A percentile compares a stretch with the other conserved stretches of the same genome.
phyloP scores from a whole-genome alignment of 2,797 vertebrate species.

The Micromesistius poutassou region DNA sequence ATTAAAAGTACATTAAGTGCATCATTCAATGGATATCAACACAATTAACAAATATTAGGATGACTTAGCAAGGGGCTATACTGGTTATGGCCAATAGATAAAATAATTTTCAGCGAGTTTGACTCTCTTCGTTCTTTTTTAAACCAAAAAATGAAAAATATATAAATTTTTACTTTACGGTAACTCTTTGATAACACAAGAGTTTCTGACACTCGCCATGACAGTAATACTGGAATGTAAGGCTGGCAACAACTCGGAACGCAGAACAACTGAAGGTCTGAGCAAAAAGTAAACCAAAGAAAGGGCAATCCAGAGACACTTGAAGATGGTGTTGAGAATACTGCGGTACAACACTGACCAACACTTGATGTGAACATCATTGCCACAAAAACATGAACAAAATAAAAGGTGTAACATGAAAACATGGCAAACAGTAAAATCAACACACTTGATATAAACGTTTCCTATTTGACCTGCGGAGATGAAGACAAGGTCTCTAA shows the following conservation, averaged over 20 bases:
- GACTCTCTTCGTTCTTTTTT: background rate
- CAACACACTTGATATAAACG: conserved; percentile 48
- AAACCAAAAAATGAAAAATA: background rate
- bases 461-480: conserved; percentile 41
- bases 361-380: conserved; percentile 21
- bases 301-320: background rate
- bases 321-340: background rate
- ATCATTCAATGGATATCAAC: conserved; percentile 12
- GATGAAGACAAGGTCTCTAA: conserved; percentile 55
- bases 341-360: conserved; percentile 16
- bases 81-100: background rate
- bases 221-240: conserved; percentile 13
- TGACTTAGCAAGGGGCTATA: conserved; percentile 18
- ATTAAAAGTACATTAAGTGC: conserved; percentile 21
- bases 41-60: conserved; percentile 19
- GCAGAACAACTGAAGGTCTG: conserved; percentile 20
- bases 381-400: conserved; percentile 25
- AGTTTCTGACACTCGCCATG: background rate
- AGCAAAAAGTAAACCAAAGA: conserved; percentile 4
- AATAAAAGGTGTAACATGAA: conserved; percentile 42
- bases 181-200: conserved; percentile 12
- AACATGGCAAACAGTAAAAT: conserved; percentile 47
- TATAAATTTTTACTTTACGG: background rate
- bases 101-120: background rate
- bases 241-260: conserved; percentile 15